phyloP scores from a whole-genome alignment of 2,113 vertebrate species.

The rat (Rattus norvegicus) region GRCr8 NC_086030.1:36777001-36777500 shows the following conservation, averaged over 20 bases:
- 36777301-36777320: background rate
- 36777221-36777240: background rate
- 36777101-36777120: too few species aligned
- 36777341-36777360: too few species aligned
- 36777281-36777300: background rate
- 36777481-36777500: background rate
- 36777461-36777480: background rate
- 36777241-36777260: background rate
- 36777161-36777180: rapidly evolving
- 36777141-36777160: too few species aligned
- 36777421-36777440: too few species aligned
- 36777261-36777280: background rate
- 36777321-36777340: background rate
- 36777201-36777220: background rate
- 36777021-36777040: background rate
- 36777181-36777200: background rate
- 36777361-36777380: background rate
- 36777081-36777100: too few species aligned
- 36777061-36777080: too few species aligned
- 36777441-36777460: background rate
- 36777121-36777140: background rate
- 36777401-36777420: background rate
- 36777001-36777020: conserved; percentile 92
- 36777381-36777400: background rate
- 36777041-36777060: too few species aligned